Percentiles rank a stretch among this genome's conserved stretches.
These are phyloP conservation scores for Crossoptilon crossoptilon DNA, from an alignment of 2,797 vertebrate species.

Conservation along the genomic window DNA sequence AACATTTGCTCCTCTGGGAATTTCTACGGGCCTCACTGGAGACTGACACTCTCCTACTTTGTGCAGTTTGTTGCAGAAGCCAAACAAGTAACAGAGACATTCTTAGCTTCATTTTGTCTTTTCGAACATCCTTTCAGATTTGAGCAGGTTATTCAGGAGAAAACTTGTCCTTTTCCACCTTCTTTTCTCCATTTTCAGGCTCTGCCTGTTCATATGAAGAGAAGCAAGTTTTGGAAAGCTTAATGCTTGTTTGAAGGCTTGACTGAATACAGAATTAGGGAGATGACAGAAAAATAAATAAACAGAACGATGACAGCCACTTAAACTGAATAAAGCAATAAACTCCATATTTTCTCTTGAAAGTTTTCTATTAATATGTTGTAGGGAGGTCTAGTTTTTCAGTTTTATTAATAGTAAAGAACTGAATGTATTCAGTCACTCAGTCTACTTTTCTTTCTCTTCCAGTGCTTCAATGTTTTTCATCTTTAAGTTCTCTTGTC, in stretches of 20 bases:
- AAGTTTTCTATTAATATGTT: not conserved
- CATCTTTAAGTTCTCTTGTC: constrained; percentile 18
- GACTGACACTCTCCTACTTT: not conserved
- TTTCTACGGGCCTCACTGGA: not conserved
- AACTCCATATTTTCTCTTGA: not conserved
- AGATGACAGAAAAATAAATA: not conserved
- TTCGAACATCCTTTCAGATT: not conserved
- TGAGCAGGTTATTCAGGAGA: not conserved
- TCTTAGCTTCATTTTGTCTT: not conserved
- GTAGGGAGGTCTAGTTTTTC: constrained; percentile 17
- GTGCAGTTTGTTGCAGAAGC: not conserved
- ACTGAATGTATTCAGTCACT: not conserved
- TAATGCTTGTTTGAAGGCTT: not conserved
- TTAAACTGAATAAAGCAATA: constrained; percentile 9
- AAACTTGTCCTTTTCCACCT: not conserved
- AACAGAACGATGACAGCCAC: not conserved
- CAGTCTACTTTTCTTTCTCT: constrained; percentile 22
- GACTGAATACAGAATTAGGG: not conserved
- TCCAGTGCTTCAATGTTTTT: constrained; percentile 8
- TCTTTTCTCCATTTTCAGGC: not conserved
- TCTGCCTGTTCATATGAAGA: not conserved
- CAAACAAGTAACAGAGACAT: not conserved
- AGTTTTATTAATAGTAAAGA: constrained; percentile 15
- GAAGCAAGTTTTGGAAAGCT: not conserved
- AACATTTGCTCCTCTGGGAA: not conserved